phyloP scores from a whole-genome alignment of 2,797 vertebrate genomes.

The Cyclura pinguis region DNA sequence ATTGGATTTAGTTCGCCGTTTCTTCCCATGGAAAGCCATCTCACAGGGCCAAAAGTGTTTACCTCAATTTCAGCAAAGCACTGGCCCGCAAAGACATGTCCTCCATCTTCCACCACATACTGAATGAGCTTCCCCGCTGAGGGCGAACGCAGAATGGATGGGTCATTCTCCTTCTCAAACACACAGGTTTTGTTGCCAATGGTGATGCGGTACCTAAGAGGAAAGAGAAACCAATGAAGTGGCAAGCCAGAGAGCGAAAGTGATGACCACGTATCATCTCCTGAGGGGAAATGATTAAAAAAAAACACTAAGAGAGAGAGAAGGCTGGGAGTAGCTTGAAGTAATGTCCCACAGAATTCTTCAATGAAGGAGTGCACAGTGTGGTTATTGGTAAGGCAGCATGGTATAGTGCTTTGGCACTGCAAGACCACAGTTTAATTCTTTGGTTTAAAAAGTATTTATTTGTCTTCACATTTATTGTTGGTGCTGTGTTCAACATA shows the following conservation, averaged over 20 bases:
- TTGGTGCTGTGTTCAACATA: too few species aligned
- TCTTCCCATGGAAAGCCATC: not conserved
- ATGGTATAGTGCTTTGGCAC: too few species aligned
- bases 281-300: not conserved
- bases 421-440: too few species aligned
- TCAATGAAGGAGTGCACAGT: not conserved
- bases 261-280: not conserved
- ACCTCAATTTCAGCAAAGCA: constrained; percentile 99
- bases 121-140: constrained; percentile 97
- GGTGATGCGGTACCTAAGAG: constrained; percentile 93
- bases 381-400: too few species aligned
- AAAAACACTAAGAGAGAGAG: not conserved
- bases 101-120: constrained; percentile 96
- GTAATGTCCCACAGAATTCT: not conserved
- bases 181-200: constrained; percentile 99
- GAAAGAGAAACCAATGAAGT: not conserved
- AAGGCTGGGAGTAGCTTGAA: too few species aligned
- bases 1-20: not conserved
- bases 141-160: constrained; percentile 93
- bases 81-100: constrained; percentile 95
- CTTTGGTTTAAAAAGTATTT: too few species aligned
- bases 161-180: constrained; percentile 98
- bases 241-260: not conserved
- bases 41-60: constrained; percentile 10
- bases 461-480: too few species aligned